A percentile compares a stretch with the other conserved stretches of the same genome.
Conservation (phyloP, 2,797 vertebrate genomes). For the Fistularia commersonii region DNA sequence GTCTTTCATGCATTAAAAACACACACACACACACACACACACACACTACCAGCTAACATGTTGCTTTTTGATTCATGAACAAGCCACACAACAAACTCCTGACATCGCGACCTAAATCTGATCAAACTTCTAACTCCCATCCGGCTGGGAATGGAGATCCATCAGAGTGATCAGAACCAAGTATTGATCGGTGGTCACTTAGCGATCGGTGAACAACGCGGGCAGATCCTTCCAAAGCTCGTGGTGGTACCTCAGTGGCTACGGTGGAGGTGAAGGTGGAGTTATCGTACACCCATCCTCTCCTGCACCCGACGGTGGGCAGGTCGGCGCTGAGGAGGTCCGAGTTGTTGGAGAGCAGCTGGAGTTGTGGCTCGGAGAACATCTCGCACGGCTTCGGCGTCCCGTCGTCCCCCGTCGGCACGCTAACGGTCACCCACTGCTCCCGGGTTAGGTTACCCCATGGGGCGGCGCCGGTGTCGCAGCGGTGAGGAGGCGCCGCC, state of each 20-base stretch:
- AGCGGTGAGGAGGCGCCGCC: slow-evolving; percentile 76
- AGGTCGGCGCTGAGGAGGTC: slow-evolving; percentile 7
- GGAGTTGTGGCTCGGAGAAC: slow-evolving; percentile 70
- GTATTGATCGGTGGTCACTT: too few relatives aligned
- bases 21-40: too few relatives aligned
- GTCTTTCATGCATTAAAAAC: too few relatives aligned
- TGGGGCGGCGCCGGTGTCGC: slow-evolving; percentile 54
- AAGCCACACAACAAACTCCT: too few relatives aligned
- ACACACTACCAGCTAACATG: too few relatives aligned
- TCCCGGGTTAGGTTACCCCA: slow-evolving; percentile 66
- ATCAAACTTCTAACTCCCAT: too few relatives aligned
- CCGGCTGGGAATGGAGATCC: background rate
- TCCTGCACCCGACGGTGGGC: slow-evolving; percentile 64
- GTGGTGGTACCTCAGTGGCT: slow-evolving; percentile 78
- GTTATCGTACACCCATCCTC: slow-evolving; percentile 83
- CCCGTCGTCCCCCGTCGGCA: slow-evolving; percentile 72
- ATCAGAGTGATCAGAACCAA: background rate
- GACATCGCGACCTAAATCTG: too few relatives aligned
- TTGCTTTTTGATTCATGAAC: too few relatives aligned
- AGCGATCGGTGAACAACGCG: too few relatives aligned
- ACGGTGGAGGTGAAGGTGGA: slow-evolving; percentile 82
- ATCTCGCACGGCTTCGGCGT: slow-evolving; percentile 75
- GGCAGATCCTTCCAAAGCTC: background rate
- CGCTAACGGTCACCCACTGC: slow-evolving; percentile 62
- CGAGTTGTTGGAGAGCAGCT: slow-evolving; percentile 53